Base-by-base conservation (phyloP, 2,797 vertebrate genomes). In the Hemibagrus guttatus region DNA sequence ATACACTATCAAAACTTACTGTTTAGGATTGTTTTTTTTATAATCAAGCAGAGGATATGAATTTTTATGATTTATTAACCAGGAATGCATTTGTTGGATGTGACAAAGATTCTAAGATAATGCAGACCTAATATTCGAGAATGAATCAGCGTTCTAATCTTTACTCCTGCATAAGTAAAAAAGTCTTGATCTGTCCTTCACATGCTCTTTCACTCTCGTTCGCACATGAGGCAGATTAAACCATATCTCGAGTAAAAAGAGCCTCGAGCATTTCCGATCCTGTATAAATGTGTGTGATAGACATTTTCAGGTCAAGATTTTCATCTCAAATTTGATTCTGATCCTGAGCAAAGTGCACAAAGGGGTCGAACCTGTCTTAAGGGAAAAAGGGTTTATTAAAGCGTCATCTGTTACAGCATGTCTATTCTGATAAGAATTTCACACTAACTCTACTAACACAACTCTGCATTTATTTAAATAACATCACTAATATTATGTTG, bases 221-320 rank as follows among this genome's bases (percentile, higher is more conserved):
- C n/a, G 31, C 35, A 11, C 19, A 58, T 14, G 17, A 66, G 12
- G 63, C 63, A 83, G 64, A 17, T 54, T 68, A 35, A 69, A 69
- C 49, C 49, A 35, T 52, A 52, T 83, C 64, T 52, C 52, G 28
- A 71, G 28, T 54, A 39, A 23, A 58, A 69, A 69, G 21, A 71
- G 66, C 49, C 14, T 71, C 56, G 14, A 71, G 64, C n/a, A 12
- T 56, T 83, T 71, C 28, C 31, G 16, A 26, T 71, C 28, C 66
- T 17, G 63, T 68, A 11, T 83, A 69, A 54, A 69, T 42, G 56
- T 69, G 76, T 54, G 3, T 83, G 81, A 83, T 42, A 52, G 81
- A 17, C 63, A 83, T 54, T 49, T 83, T 52, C 49, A 82, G 80
- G n/a, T 52, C 42, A 66, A 83, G 66, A 71, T 82, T 66, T 64